Base-by-base conservation (phyloP, 2,797 vertebrate species). In the Ctenosaura bakeri region DNA sequence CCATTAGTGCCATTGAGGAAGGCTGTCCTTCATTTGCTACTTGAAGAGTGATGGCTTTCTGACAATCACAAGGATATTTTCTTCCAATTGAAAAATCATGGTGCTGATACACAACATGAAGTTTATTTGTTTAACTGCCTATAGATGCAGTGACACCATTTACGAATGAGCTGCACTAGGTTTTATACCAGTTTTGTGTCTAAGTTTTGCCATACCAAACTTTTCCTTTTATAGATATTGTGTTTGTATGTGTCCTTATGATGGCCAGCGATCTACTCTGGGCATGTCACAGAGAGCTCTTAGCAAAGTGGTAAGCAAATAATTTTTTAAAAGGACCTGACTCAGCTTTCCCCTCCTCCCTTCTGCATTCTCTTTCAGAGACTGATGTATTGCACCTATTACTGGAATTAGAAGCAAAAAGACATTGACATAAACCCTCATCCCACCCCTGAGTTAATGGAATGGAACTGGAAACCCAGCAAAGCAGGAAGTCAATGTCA, bases 381-480 rank as follows among this genome's bases (percentile, higher is more conserved):
- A 73, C 50, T 80, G 38, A 89, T 84, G 42, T 79, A 89, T 89
- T 77, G 84, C 85, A 83, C 52, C 64, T 64, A 83, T 87, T 92
- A 89, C 62, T 73, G n/a, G 88, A 92, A 89, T 89, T 62, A 87
- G 88, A 89, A 87, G 73, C 4, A 2, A 71, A 79, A 42, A 79
- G 64, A 6, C 24, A 29, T 76, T 79, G 86, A 87, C 46, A 86
- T 0, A 0, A 52, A 66, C 62, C 78, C 38, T 74, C 59, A 0
- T 59, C 0, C 3, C 52, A 16, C 80, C 85, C 56, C 71, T 59
- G 84, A 89, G 76, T 88, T 91, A 91, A 91, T 91, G 87, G 64
- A 88, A 73, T 88, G 90, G 87, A 91, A 85, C 90, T 85, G 71
- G 24, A 91, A 85, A 88, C 77, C 77, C 77, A 86, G n/a, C 26